phyloP scores from a whole-genome alignment of 2,113 vertebrate species.

The Odontesthes bonariensis region DNA sequence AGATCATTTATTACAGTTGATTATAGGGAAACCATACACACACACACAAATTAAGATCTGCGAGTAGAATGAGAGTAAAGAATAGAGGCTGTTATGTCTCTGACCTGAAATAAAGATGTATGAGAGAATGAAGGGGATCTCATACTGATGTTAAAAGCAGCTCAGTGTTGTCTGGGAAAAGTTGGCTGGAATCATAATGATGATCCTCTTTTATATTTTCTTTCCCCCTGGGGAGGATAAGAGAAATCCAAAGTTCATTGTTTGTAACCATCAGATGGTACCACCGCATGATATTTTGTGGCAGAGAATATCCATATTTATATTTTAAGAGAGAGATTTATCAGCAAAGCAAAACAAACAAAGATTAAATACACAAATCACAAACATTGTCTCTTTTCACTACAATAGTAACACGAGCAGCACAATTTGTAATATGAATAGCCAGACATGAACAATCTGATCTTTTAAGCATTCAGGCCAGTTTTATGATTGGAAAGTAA shows the following conservation, averaged over 20 bases:
- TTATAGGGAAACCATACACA: too few relatives aligned
- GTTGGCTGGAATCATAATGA: not conserved
- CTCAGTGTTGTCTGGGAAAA: constrained; percentile 33
- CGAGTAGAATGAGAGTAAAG: not conserved
- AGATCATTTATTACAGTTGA: too few relatives aligned
- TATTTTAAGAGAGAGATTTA: not conserved
- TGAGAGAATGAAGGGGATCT: constrained; percentile 2
- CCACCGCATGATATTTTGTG: not conserved
- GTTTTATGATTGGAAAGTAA: too few relatives aligned
- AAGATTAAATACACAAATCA: too few relatives aligned
- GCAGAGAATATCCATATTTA: not conserved
- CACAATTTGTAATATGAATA: too few relatives aligned
- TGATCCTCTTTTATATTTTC: not conserved
- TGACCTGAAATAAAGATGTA: constrained; percentile 24
- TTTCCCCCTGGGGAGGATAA: constrained; percentile 5
- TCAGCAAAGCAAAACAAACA: not conserved
- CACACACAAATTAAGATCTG: not conserved
- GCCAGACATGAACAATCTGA: not conserved
- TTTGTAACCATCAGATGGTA: not conserved
- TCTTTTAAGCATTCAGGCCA: too few relatives aligned
- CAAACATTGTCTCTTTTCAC: too few relatives aligned
- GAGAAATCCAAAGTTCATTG: not conserved
- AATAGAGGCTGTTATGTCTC: not conserved
- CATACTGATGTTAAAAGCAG: constrained; percentile 47
- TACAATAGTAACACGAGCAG: not conserved